A percentile compares a stretch with the other conserved stretches of the same genome.
These are phyloP conservation scores for Ganaspis sp. DNA, from an alignment of 1,140 invertebrate species.

Conservation along the genomic window DNA sequence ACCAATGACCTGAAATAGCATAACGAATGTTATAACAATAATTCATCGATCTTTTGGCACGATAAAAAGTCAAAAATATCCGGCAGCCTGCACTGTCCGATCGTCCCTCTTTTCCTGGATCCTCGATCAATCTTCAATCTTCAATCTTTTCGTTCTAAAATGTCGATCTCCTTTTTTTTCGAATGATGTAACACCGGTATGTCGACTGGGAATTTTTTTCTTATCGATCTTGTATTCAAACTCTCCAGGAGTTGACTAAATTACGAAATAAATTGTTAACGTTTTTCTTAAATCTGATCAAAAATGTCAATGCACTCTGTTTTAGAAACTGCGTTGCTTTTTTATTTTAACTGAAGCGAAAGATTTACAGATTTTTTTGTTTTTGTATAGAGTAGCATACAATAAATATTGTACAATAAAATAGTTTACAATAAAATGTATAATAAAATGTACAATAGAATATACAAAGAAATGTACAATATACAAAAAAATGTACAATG, in stretches of 20 bases:
- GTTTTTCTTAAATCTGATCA: neutral
- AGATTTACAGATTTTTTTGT: too few species aligned
- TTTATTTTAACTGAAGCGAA: too few species aligned
- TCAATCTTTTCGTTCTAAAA: conserved; percentile 3
- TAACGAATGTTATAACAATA: conserved; percentile 22
- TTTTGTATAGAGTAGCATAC: too few species aligned
- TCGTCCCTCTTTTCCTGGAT: neutral
- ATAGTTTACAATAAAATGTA: too few species aligned
- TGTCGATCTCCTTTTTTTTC: conserved; percentile 1
- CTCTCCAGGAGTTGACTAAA: neutral
- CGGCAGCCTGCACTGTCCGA: neutral
- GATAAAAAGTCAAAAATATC: neutral
- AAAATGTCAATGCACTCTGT: too few species aligned
- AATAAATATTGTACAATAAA: too few species aligned
- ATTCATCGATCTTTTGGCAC: neutral
- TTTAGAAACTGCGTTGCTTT: too few species aligned
- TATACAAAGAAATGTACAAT: too few species aligned
- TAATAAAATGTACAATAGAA: too few species aligned
- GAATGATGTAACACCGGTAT: neutral
- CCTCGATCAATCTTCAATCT: conserved; percentile 25
- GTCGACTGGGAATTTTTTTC: neutral
- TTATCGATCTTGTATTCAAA: neutral
- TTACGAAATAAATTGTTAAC: neutral
- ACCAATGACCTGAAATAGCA: conserved; percentile 24
- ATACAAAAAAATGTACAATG: too few species aligned